These are phyloP conservation scores for Hepsetus odoe DNA, from an alignment of 2,113 vertebrate species.

Conservation along the genomic window DNA sequence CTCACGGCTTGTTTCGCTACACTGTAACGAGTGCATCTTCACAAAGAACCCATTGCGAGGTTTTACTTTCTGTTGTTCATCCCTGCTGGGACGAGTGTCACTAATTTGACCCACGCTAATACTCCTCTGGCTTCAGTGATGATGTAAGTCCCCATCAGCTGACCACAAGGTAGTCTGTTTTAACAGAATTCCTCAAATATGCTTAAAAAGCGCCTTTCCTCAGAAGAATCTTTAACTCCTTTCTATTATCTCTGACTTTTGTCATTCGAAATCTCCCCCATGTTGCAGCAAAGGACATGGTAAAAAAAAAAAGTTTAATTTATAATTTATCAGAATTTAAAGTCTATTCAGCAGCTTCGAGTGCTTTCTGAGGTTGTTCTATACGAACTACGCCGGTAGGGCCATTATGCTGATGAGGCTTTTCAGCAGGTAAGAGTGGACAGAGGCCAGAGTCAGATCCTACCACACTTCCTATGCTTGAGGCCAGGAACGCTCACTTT, in stretches of 20 bases:
- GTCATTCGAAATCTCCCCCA: not conserved
- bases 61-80: slow-evolving; percentile 13
- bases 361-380: slow-evolving; percentile 7
- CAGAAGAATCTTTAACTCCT: not conserved
- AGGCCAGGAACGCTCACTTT: slow-evolving; percentile 67
- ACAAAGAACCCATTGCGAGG: not conserved
- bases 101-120: slow-evolving; percentile 25
- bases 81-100: slow-evolving; percentile 23
- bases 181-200: not conserved
- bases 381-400: not conserved
- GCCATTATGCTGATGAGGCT: slow-evolving; percentile 66
- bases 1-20: slow-evolving; percentile 11
- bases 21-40: not conserved
- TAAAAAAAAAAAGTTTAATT: not conserved
- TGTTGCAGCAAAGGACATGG: not conserved
- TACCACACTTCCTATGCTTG: slow-evolving; percentile 59
- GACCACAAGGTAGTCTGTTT: not conserved
- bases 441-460: slow-evolving; percentile 68
- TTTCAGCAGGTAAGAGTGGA: slow-evolving; percentile 70
- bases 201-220: not conserved
- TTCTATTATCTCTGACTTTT: not conserved
- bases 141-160: not conserved
- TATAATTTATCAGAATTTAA: not conserved
- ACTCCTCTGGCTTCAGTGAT: slow-evolving; percentile 2
- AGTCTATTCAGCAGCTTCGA: too few relatives aligned